Evolutionary conservation across 2,888 invertebrate species (phyloP), one percentile per base, ranked within the genome.

Genomic region (Heterodera filipjevi): DNA sequence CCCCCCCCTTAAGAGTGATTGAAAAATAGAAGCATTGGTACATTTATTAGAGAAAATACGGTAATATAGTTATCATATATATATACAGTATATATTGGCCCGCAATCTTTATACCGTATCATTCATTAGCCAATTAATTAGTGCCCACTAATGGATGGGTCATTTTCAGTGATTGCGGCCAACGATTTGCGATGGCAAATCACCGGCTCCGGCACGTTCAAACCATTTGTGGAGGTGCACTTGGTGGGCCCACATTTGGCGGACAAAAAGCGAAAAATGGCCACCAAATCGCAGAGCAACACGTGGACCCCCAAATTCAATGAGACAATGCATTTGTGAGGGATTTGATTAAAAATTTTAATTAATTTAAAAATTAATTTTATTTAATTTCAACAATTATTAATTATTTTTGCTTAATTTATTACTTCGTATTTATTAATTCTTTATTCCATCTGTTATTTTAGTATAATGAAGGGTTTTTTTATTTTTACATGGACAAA

Each of bases 281-380:
- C 96, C 46, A 99, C 99, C 33, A 99, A 99, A 91, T 96, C 97
- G 14, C 99, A 98, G 91, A 94, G 95, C 87, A 96, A 96, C 90
- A 96, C 95, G 90, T 96, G 96, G 96, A 96, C 97, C 81, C 99
- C 99, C 1, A 99, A 97, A 91, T 99, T 95, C 92, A 98, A 98
- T 91, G 99, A 99, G 91, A 96, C 95, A 39, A 98, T 98, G 91
- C 95, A 96, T 90, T 99, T 99, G 98, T 99, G 92, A 94, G 96
- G 39, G 2, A 79, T 22, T 33, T 16, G n/a, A 19, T 46, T 46
- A 33, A 35, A 22, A 8, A 39, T 14, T 70, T n/a, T 27, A n/a
- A 27, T 59, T n/a, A 5, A 6, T 10, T 22, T 59, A 22, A 59
- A 59, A 59, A 71, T 19, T 71, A 16, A 5, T 49, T 49, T 49